phyloP scores from a whole-genome alignment of 1,140 invertebrate genomes.

The Drosophila micromelanica region DNA sequence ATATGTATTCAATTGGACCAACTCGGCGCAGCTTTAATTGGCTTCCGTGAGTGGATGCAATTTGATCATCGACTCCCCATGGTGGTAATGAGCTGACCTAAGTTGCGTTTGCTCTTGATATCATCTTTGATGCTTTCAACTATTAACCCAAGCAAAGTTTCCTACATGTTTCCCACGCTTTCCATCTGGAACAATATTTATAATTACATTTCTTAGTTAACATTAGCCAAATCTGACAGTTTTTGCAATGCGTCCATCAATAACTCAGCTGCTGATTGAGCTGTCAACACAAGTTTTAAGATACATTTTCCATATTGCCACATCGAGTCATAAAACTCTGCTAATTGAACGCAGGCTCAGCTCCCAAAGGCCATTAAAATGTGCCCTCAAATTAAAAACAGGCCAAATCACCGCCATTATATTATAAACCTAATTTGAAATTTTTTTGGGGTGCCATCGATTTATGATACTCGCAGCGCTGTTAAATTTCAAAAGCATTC shows the following conservation, averaged over 20 bases:
- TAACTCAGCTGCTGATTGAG: slow-evolving; percentile 22
- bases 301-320: slow-evolving; percentile 17
- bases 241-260: slow-evolving; percentile 20
- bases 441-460: slow-evolving; percentile 33
- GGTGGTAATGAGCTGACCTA: slow-evolving; percentile 50
- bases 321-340: slow-evolving; percentile 48
- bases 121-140: slow-evolving; percentile 37
- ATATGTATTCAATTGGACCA: slow-evolving; percentile 31
- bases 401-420: slow-evolving; percentile 27
- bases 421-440: slow-evolving; percentile 15
- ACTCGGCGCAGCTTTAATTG: slow-evolving; percentile 33
- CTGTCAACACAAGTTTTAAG: slow-evolving; percentile 41
- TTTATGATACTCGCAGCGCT: slow-evolving; percentile 36
- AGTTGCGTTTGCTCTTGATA: slow-evolving; percentile 25
- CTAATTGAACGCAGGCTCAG: slow-evolving; percentile 52
- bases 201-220: not conserved
- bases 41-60: slow-evolving; percentile 32
- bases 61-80: slow-evolving; percentile 42
- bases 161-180: slow-evolving; percentile 43
- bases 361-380: slow-evolving; percentile 36
- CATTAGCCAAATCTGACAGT: not conserved
- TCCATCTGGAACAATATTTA: not conserved
- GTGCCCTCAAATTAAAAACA: slow-evolving; percentile 33
- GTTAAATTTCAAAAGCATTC: slow-evolving; percentile 42
- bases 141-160: slow-evolving; percentile 20